Conservation (phyloP, 2,113 vertebrate species). For the Cinclus mexicanus region DNA sequence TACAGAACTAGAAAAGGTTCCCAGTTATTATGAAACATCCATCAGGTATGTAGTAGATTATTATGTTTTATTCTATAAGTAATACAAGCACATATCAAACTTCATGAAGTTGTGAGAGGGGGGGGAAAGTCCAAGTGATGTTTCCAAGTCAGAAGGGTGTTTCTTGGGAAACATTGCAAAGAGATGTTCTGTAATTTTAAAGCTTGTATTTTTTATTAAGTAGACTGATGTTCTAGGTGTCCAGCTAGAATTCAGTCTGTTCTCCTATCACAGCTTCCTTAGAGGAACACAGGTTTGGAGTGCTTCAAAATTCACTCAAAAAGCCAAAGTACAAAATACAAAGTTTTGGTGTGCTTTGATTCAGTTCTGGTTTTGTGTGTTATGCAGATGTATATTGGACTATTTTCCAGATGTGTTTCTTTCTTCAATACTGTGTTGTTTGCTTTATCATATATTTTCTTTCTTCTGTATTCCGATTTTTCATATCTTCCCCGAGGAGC, state of each 20-base stretch:
- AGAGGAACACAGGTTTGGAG: neutral
- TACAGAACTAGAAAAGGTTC: neutral
- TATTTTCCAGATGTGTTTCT: neutral
- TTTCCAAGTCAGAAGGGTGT: neutral
- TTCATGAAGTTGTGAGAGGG: neutral
- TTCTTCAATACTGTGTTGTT: neutral
- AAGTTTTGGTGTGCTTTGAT: neutral
- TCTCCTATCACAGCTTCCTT: neutral
- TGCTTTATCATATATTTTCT: neutral
- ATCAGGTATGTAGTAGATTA: neutral
- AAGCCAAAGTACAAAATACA: neutral
- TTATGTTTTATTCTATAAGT: neutral
- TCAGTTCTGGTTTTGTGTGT: neutral
- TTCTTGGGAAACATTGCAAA: neutral
- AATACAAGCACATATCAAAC: neutral
- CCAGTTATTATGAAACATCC: neutral
- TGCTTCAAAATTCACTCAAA: neutral
- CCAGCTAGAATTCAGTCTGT: neutral
- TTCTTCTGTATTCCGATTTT: neutral
- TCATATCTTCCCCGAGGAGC: neutral
- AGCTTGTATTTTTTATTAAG: neutral
- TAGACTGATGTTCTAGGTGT: neutral
- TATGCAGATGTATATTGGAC: fast-evolving
- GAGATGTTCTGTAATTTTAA: neutral
- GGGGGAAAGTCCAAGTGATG: neutral